A percentile compares a stretch with the other conserved stretches of the same genome.
Conservation (phyloP, 2,797 vertebrate genomes). For the Poeciliopsis infans region DNA sequence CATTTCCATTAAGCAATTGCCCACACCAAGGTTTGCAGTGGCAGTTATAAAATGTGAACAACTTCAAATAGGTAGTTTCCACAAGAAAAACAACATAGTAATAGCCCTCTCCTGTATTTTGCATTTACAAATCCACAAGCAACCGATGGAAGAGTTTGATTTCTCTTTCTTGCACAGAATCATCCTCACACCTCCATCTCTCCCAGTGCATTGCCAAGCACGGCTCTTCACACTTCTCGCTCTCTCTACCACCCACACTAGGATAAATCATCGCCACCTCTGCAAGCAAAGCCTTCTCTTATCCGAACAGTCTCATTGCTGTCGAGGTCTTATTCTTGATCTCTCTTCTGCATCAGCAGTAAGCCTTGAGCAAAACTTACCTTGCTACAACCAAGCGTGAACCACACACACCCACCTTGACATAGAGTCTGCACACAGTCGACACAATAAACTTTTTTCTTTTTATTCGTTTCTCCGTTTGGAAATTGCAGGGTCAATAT, state of each 20-base stretch:
- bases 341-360: slow-evolving; percentile 38
- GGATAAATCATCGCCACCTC: slow-evolving; percentile 61
- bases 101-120: not conserved
- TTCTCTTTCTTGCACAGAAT: slow-evolving; percentile 21
- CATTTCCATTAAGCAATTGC: not conserved
- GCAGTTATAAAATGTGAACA: not conserved
- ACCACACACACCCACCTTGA: slow-evolving; percentile 25
- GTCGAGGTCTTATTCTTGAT: slow-evolving; percentile 48
- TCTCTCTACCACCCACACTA: slow-evolving; percentile 55
- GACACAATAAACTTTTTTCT: slow-evolving; percentile 80
- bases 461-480: slow-evolving; percentile 91
- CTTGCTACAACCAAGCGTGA: slow-evolving; percentile 18
- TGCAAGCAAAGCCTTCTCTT: slow-evolving; percentile 45
- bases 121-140: slow-evolving; percentile 3
- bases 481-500: slow-evolving; percentile 93
- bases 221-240: slow-evolving; percentile 38
- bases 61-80: not conserved
- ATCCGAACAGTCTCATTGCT: slow-evolving; percentile 44
- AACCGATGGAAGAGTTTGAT: slow-evolving; percentile 9
- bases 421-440: slow-evolving; percentile 43
- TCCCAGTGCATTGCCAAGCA: slow-evolving; percentile 11
- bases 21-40: not conserved
- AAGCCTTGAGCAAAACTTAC: slow-evolving; percentile 33
- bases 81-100: not conserved
- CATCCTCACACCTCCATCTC: slow-evolving; percentile 19